Evolutionary conservation across 2,113 vertebrate species (phyloP).

Genomic region (Oreocharis arfaki): DNA sequence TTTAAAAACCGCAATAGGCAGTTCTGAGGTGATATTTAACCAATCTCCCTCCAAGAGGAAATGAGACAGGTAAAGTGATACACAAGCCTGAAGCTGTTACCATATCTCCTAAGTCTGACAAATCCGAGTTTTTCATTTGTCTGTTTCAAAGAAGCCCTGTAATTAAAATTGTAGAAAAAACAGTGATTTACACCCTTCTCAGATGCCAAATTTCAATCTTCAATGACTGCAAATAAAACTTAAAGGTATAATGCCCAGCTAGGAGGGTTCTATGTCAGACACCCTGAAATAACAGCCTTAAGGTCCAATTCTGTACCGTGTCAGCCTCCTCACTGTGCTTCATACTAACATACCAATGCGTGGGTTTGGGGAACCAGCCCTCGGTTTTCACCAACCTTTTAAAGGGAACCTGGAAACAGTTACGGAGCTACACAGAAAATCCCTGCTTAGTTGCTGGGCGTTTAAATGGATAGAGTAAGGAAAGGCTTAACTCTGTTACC

Average conservation of each 20-base stretch:
- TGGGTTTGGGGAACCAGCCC: background rate
- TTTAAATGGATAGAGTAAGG: slow-evolving; percentile 48
- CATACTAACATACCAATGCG: background rate
- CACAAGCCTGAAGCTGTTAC: background rate
- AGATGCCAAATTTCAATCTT: background rate
- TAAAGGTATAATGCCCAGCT: background rate
- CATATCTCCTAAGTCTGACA: background rate
- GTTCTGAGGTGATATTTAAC: background rate
- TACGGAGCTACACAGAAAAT: background rate
- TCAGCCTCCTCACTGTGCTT: background rate
- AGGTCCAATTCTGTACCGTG: fast-evolving
- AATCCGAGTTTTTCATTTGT: background rate
- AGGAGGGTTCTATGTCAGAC: fast-evolving
- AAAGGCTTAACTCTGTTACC: slow-evolving; percentile 53
- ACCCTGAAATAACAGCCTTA: background rate
- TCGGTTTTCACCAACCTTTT: background rate
- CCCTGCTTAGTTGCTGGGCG: background rate
- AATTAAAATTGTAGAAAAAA: background rate
- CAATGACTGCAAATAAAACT: background rate
- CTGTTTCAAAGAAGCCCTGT: no score
- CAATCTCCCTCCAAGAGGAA: background rate
- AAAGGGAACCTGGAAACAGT: background rate
- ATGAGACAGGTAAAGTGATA: background rate
- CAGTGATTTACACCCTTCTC: background rate
- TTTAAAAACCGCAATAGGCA: background rate